A percentile compares a stretch with the other conserved stretches of the same genome.
Conservation (phyloP, 1,140 invertebrate species). For the Drosophila hydei region DNA sequence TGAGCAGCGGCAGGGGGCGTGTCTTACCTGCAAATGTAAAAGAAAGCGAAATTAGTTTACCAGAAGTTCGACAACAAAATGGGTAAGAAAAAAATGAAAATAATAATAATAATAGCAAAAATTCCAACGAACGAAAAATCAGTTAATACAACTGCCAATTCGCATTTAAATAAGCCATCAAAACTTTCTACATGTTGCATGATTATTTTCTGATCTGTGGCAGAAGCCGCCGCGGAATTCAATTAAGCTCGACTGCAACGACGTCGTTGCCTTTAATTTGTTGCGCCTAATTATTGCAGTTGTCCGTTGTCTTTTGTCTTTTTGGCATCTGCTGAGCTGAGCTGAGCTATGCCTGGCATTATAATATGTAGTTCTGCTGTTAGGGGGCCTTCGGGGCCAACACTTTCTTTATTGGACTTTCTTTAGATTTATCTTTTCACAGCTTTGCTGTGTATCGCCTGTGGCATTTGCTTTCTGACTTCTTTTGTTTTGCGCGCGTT, state of each 20-base stretch:
- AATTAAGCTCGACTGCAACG: conserved; percentile 53
- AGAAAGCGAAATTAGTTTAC: conserved; percentile 76
- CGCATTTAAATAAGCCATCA: conserved; percentile 64
- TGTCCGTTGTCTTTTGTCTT: conserved; percentile 48
- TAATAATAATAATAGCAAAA: conserved; percentile 41
- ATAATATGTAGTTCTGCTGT: conserved; percentile 56
- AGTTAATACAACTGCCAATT: conserved; percentile 33
- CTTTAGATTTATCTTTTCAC: conserved; percentile 55
- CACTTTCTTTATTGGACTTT: conserved; percentile 78
- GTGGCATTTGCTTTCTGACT: conserved; percentile 51
- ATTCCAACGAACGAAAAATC: conserved; percentile 40
- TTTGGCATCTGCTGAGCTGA: conserved; percentile 28
- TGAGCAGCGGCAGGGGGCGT: conserved; percentile 4
- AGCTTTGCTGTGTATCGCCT: conserved; percentile 29
- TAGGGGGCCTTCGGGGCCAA: conserved; percentile 63
- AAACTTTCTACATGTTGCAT: conserved; percentile 42
- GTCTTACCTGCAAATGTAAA: conserved; percentile 65
- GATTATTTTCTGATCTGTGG: conserved; percentile 32
- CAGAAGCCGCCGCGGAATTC: conserved; percentile 44
- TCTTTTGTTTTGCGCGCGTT: conserved; percentile 63
- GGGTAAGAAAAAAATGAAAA: background rate
- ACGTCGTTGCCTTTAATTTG: conserved; percentile 51
- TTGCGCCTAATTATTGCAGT: conserved; percentile 71
- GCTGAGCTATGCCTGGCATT: conserved; percentile 36
- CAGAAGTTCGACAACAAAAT: conserved; percentile 20